Evolutionary conservation across 2,888 invertebrate genomes (phyloP).

Genomic region (Orchestes rusci): DNA sequence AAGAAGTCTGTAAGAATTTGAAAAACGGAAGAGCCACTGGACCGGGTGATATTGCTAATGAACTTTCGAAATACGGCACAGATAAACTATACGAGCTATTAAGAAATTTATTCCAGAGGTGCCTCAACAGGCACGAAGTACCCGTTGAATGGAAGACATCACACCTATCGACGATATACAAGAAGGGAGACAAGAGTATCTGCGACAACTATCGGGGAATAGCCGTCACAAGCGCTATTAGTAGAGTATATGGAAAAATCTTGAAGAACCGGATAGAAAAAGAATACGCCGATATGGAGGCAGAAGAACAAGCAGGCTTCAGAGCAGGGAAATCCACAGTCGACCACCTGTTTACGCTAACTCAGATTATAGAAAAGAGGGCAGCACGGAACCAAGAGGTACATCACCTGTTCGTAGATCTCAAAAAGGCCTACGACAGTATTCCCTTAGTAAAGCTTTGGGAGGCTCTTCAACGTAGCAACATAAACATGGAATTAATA

Average conservation of each 20-base stretch:
- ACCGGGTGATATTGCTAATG: too few species aligned
- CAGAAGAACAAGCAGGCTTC: constrained; percentile 7
- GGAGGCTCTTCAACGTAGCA: too few species aligned
- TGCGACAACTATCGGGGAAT: constrained; percentile 10
- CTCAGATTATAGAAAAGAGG: constrained; percentile 4
- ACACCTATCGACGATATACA: too few species aligned
- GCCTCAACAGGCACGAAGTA: too few species aligned
- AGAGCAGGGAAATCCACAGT: constrained; percentile 3
- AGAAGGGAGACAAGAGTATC: constrained; percentile 2
- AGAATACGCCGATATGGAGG: constrained; percentile 5
- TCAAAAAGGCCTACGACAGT: constrained; percentile 5
- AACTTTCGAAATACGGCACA: too few species aligned
- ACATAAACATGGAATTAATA: neutral
- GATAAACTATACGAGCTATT: too few species aligned
- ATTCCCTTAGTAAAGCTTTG: neutral
- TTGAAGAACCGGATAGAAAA: constrained; percentile 7
- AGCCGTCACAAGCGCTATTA: neutral
- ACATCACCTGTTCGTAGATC: constrained; percentile 8
- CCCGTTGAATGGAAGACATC: too few species aligned
- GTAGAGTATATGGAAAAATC: constrained; percentile 1
- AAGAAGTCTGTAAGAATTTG: too few species aligned
- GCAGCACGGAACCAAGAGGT: constrained; percentile 7
- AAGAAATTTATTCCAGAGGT: too few species aligned
- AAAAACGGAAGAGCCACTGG: too few species aligned
- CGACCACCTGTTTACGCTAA: constrained; percentile 4